Evolutionary conservation across 2,888 invertebrate genomes (phyloP).

Genomic region (Sialis fuliginosa): DNA sequence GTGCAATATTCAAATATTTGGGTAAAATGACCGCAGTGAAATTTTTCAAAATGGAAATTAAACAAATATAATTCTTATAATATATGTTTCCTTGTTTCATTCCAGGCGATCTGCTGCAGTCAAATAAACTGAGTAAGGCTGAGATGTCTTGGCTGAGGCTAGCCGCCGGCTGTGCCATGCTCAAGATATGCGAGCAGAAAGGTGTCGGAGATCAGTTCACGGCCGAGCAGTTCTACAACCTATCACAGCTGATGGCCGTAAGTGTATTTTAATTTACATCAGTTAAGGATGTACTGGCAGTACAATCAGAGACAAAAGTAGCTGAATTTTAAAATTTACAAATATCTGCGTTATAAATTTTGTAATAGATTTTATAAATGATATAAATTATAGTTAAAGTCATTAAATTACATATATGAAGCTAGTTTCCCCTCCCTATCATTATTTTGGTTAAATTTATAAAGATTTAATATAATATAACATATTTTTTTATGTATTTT

Average conservation of each 20-base stretch:
- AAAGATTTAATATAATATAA: background rate
- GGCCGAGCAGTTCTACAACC: conserved; percentile 85
- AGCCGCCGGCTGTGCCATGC: conserved; percentile 86
- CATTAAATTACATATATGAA: too few species aligned
- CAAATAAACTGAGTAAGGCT: conserved; percentile 56
- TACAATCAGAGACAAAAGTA: too few species aligned
- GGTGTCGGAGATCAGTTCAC: conserved; percentile 90
- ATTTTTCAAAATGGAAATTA: conserved; percentile 39
- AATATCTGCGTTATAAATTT: too few species aligned
- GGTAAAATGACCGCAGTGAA: conserved; percentile 24
- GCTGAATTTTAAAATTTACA: too few species aligned
- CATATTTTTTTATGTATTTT: conserved; percentile 11
- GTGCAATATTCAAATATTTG: conserved; percentile 35
- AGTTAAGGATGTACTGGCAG: too few species aligned
- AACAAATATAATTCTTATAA: background rate
- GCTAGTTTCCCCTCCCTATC: too few species aligned
- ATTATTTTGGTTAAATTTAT: too few species aligned
- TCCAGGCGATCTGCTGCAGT: conserved; percentile 30
- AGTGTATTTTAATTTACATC: too few species aligned
- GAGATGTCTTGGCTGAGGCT: conserved; percentile 89
- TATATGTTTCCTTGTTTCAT: background rate
- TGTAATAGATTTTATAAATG: too few species aligned
- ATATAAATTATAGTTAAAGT: too few species aligned
- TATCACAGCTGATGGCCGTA: conserved; percentile 71
- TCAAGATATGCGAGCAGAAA: conserved; percentile 93